Conservation (phyloP, 1,140 invertebrate genomes). For the Tribolium castaneum region DNA sequence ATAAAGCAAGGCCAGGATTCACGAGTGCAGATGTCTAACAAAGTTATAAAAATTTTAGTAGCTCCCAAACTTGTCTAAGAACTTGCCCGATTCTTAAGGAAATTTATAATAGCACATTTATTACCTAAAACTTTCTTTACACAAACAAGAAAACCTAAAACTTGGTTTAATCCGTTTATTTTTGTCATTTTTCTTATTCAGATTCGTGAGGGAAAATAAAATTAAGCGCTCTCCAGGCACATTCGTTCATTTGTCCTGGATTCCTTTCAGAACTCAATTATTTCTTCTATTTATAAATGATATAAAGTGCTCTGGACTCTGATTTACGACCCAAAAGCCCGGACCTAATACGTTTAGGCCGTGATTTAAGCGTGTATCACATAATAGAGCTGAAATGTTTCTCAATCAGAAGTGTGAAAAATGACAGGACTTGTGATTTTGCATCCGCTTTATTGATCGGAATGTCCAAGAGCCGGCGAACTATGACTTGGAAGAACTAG, state of each 20-base stretch:
- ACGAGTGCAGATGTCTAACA: neutral
- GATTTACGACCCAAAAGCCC: neutral
- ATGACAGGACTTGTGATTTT: neutral
- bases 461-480: slow-evolving; percentile 2
- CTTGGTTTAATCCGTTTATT: neutral
- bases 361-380: neutral
- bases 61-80: neutral
- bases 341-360: neutral
- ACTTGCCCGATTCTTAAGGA: neutral
- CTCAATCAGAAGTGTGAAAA: neutral
- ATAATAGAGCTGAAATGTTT: neutral
- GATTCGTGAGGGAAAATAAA: neutral
- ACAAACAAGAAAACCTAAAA: neutral
- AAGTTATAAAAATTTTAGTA: slow-evolving; percentile 4
- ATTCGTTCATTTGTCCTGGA: neutral
- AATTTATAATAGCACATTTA: neutral
- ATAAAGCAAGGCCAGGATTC: neutral
- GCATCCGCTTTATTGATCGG: neutral
- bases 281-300: slow-evolving; percentile 5
- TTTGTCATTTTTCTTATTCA: neutral
- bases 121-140: neutral
- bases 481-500: neutral
- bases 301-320: neutral
- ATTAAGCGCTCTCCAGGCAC: neutral
- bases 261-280: neutral